These are phyloP conservation scores for Tromatobia lineatoria DNA, from an alignment of 2,888 invertebrate species.

Conservation along the genomic window DNA sequence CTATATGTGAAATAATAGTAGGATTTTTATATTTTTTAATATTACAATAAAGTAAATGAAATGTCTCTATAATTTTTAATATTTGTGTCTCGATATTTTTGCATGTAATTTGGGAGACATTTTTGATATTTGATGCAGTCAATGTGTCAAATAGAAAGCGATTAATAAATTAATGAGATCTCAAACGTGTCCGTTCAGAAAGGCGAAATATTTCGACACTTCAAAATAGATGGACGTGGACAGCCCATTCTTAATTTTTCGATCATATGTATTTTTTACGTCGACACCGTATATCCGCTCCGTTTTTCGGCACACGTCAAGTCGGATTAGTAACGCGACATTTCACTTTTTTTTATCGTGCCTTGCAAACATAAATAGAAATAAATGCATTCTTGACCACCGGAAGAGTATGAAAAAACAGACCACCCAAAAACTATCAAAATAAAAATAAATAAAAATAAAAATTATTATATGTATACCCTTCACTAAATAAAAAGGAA, in stretches of 20 bases:
- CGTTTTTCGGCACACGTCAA: neutral
- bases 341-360: neutral
- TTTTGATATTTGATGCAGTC: neutral
- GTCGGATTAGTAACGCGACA: neutral
- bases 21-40: no score
- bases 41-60: no score
- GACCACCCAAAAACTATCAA: no score
- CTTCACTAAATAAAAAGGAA: no score
- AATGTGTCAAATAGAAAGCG: conserved; percentile 2
- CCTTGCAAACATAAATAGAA: neutral
- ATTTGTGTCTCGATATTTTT: no score
- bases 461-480: no score
- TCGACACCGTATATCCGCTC: neutral
- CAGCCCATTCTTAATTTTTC: conserved; percentile 1
- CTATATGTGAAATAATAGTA: no score
- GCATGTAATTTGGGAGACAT: neutral
- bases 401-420: no score
- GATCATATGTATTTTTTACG: neutral
- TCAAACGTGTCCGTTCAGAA: neutral
- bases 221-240: neutral
- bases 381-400: neutral
- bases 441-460: no score
- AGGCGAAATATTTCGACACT: neutral
- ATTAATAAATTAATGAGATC: neutral
- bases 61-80: no score